phyloP scores from a whole-genome alignment of 2,113 vertebrate genomes.

The Phrynocephalus versicolor region DNA sequence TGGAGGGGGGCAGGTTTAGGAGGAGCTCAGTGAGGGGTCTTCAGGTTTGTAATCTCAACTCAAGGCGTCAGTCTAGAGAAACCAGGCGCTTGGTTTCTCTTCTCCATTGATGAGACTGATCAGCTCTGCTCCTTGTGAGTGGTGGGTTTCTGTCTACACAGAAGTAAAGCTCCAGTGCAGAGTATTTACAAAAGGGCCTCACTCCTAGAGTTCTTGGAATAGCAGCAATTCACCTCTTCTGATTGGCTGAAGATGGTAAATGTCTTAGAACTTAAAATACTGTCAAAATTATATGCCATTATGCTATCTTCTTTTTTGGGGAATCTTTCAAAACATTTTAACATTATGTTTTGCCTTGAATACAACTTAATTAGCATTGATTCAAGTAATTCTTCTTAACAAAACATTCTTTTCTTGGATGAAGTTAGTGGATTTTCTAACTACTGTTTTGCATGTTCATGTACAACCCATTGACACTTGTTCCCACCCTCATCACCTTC shows the following conservation, averaged over 20 bases:
- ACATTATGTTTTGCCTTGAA: conserved; percentile 58
- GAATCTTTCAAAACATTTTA: conserved; percentile 60
- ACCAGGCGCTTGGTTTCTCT: not conserved
- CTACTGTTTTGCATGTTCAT: conserved; percentile 72
- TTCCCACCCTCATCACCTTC: conserved; percentile 68
- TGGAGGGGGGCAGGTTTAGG: not conserved
- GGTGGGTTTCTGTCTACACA: no score
- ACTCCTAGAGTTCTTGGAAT: not conserved
- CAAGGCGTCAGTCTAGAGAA: not conserved
- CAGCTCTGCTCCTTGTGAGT: not conserved
- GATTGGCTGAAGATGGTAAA: conserved; percentile 23
- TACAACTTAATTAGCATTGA: conserved; percentile 55
- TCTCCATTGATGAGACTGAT: not conserved
- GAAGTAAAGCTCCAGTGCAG: not conserved
- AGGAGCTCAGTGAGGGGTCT: not conserved
- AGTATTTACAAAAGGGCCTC: conserved; percentile 6
- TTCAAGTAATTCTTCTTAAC: conserved; percentile 58
- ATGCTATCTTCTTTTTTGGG: conserved; percentile 30
- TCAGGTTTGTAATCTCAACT: not conserved
- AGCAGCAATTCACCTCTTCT: not conserved
- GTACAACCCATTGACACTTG: conserved; percentile 72
- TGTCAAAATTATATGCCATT: conserved; percentile 28
- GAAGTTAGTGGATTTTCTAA: conserved; percentile 70
- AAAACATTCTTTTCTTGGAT: conserved; percentile 75
- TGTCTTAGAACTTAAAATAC: conserved; percentile 52